phyloP scores from a whole-genome alignment of 2,113 vertebrate genomes.

The Larimichthys polyactis region DNA sequence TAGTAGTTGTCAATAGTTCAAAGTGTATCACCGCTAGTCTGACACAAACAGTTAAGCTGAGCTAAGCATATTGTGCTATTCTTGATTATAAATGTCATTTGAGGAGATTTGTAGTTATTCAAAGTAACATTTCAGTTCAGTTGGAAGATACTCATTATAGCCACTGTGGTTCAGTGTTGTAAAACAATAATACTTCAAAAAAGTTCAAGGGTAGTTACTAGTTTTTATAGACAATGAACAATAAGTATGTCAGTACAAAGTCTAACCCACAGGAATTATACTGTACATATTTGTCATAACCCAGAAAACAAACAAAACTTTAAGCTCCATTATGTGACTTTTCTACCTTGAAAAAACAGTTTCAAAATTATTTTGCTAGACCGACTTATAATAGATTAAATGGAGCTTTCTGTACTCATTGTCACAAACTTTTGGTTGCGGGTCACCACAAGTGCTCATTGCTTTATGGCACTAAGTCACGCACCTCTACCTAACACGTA shows the following conservation, averaged over 20 bases:
- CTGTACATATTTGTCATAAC: not conserved
- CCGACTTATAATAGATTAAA: too few species aligned
- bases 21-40: not conserved
- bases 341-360: too few species aligned
- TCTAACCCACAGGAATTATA: not conserved
- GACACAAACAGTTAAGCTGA: slow-evolving; percentile 6
- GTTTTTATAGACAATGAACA: not conserved
- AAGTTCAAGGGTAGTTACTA: slow-evolving; percentile 3
- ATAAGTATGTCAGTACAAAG: not conserved
- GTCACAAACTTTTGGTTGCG: too few species aligned
- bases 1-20: not conserved
- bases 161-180: not conserved
- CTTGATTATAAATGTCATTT: not conserved
- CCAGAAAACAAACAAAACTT: not conserved
- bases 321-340: not conserved
- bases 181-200: slow-evolving; percentile 3
- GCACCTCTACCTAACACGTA: too few species aligned
- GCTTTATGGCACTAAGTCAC: too few species aligned
- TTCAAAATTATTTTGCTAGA: too few species aligned
- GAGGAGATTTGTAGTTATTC: not conserved
- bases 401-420: too few species aligned
- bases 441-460: too few species aligned
- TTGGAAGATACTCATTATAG: not conserved
- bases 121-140: slow-evolving; percentile 7
- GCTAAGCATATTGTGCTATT: not conserved